Evolutionary conservation across 2,888 invertebrate species (phyloP).

Genomic region (Drosophila colorata): DNA sequence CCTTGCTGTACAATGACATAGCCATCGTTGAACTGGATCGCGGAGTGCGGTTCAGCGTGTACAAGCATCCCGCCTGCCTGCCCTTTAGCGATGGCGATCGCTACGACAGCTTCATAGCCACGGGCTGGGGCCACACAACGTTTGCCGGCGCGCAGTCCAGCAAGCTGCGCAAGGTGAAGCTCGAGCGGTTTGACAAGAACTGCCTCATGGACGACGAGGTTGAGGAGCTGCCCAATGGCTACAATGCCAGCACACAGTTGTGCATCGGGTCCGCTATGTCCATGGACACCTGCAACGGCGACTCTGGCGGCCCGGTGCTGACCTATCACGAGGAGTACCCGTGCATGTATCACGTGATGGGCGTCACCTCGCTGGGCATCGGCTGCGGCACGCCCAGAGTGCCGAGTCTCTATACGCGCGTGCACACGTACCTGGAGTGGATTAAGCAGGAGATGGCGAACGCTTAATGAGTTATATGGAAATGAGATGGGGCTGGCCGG

Average conservation of each 20-base stretch:
- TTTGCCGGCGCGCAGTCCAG: slow-evolving; percentile 75
- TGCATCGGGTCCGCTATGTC: slow-evolving; percentile 71
- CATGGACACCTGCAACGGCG: slow-evolving; percentile 78
- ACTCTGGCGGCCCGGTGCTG: slow-evolving; percentile 80
- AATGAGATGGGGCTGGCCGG: neutral
- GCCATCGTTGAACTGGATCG: slow-evolving; percentile 85
- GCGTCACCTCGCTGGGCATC: slow-evolving; percentile 71
- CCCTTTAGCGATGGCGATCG: slow-evolving; percentile 63
- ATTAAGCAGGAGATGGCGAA: slow-evolving; percentile 59
- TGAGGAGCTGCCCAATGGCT: slow-evolving; percentile 64
- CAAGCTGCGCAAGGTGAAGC: slow-evolving; percentile 86
- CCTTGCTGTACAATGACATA: slow-evolving; percentile 86
- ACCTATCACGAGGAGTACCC: slow-evolving; percentile 62
- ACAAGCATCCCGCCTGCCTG: slow-evolving; percentile 86
- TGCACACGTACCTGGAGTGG: slow-evolving; percentile 73
- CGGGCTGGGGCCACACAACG: slow-evolving; percentile 86
- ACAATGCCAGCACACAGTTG: slow-evolving; percentile 62
- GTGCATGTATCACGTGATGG: slow-evolving; percentile 76
- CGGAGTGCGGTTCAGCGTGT: slow-evolving; percentile 82
- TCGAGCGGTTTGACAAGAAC: slow-evolving; percentile 82
- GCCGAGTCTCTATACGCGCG: slow-evolving; percentile 76
- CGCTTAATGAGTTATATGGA: slow-evolving; percentile 3
- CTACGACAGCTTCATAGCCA: slow-evolving; percentile 81
- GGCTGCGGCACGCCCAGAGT: slow-evolving; percentile 71
- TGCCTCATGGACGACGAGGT: slow-evolving; percentile 42